Conservation (phyloP, 2,797 vertebrate species). For the Parauchenoglanis punctatus region DNA sequence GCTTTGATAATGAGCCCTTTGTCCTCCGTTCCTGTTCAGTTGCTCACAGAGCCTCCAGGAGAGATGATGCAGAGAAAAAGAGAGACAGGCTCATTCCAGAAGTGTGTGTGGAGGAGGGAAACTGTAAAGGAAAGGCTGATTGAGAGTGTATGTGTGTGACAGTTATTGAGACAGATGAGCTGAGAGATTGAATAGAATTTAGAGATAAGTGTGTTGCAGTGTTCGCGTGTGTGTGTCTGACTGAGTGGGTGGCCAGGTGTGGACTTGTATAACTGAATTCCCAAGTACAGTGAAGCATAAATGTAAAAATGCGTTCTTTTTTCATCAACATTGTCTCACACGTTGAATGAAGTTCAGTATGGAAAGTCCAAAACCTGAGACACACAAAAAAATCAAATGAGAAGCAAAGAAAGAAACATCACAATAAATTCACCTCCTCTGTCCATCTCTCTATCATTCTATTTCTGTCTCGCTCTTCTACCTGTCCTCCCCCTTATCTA, state of each 20-base stretch:
- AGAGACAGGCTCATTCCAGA: slow-evolving; percentile 37
- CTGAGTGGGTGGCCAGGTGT: slow-evolving; percentile 3
- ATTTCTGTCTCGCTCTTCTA: slow-evolving; percentile 47
- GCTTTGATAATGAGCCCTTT: slow-evolving; percentile 52
- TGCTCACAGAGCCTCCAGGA: slow-evolving; percentile 28
- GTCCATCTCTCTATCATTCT: slow-evolving; percentile 27
- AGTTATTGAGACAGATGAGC: slow-evolving; percentile 49
- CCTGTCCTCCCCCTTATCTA: slow-evolving; percentile 30
- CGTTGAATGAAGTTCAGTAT: slow-evolving; percentile 5
- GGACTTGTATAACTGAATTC: slow-evolving; percentile 9
- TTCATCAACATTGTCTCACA: not conserved
- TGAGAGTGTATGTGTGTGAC: slow-evolving; percentile 35
- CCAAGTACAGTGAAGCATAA: slow-evolving; percentile 25
- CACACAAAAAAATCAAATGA: not conserved
- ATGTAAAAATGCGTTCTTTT: slow-evolving; percentile 23
- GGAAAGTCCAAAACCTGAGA: not conserved
- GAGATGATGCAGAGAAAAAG: slow-evolving; percentile 43
- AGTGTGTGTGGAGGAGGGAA: slow-evolving; percentile 35
- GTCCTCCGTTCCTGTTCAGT: slow-evolving; percentile 42
- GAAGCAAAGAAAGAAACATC: not conserved
- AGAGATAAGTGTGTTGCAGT: slow-evolving; percentile 16
- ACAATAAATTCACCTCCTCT: slow-evolving; percentile 16
- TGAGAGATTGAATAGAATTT: slow-evolving; percentile 45
- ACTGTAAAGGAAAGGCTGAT: slow-evolving; percentile 41
- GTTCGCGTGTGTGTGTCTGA: slow-evolving; percentile 15